Conservation (phyloP, 2,888 invertebrate species). For the Epistrophe eligans region DNA sequence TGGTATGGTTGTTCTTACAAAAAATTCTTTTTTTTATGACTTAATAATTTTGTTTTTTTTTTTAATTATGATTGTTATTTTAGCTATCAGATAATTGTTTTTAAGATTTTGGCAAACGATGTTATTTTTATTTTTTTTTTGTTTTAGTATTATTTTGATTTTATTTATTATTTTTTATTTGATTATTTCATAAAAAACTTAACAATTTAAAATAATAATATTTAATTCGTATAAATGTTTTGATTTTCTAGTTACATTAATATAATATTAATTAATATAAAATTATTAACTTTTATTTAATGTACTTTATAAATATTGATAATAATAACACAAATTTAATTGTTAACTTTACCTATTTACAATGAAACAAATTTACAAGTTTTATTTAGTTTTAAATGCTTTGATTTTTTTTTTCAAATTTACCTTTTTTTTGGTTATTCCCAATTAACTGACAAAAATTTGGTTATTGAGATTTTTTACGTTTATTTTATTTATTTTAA, state of each 20-base stretch:
- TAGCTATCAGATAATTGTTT: slow-evolving; percentile 4
- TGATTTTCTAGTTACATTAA: slow-evolving; percentile 20
- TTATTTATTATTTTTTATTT: background rate
- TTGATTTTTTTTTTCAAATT: background rate
- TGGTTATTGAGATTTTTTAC: background rate
- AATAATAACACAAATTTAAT: slow-evolving; percentile 13
- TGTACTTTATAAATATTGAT: background rate
- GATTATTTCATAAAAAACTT: slow-evolving; percentile 53
- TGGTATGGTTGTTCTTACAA: slow-evolving; percentile 26
- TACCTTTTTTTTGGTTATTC: slow-evolving; percentile 2
- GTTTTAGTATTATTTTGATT: background rate
- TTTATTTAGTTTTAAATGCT: slow-evolving; percentile 29
- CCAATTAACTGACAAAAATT: slow-evolving; percentile 16
- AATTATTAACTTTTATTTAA: slow-evolving; percentile 48
- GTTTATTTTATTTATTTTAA: slow-evolving; percentile 20
- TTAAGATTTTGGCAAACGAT: slow-evolving; percentile 37
- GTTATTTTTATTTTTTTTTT: background rate
- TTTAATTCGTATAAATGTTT: slow-evolving; percentile 50
- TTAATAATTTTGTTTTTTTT: slow-evolving; percentile 29
- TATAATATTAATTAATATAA: slow-evolving; percentile 59
- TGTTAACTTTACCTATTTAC: slow-evolving; percentile 55
- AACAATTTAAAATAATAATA: slow-evolving; percentile 43
- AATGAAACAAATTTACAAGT: slow-evolving; percentile 71
- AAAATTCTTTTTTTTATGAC: background rate
- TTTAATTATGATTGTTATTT: slow-evolving; percentile 35